Base-by-base conservation (phyloP, 2,797 vertebrate species). In the Myripristis murdjan region DNA sequence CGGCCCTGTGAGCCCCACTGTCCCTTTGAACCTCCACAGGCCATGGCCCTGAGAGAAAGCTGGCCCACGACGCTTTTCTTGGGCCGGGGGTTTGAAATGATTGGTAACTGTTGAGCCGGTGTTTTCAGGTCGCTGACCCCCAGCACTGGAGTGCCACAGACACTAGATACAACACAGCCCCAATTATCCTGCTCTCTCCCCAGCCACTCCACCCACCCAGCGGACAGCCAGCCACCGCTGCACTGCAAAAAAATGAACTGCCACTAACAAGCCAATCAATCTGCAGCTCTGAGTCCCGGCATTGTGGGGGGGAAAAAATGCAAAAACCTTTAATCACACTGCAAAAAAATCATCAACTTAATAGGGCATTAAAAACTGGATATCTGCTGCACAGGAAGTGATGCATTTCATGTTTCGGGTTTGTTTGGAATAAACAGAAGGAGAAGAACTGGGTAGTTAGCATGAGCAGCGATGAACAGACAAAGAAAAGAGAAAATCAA, bases 61-160 rank as follows among this genome's bases (percentile, higher is more conserved):
- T 86, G 93, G 95, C 87, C 89, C 91, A 94, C 92, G 93, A 96
- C 94, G 93, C 96, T 93, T 95, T 91, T 95, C 89, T 91, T 87
- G 64, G 72, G 80, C 62, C 56, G 51, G 81, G 84, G 95, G 93
- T 95, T 95, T 95, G 94, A 97, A 97, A 97, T 96, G 95, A 96
- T 97, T 96, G 96, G 96, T 95, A 95, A 95, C 95, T 93, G 95
- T 96, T 96, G 95, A 96, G 91, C 91, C 92, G 95, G 92, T 96
- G 95, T 95, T 94, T 87, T 94, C 90, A 90, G 94, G 95, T 95
- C 94, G 89, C 94, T 96, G 95, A 96, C 96, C 96, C 90, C 91
- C 92, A 81, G 93, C 93, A 89, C 95, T 94, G 93, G 94, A 92
- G 95, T 95, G 95, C 96, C 95, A 96, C 94, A 95, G 94, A 94